Conservation (phyloP, 2,797 vertebrate genomes). For the Pachyuromys duprasi region DNA sequence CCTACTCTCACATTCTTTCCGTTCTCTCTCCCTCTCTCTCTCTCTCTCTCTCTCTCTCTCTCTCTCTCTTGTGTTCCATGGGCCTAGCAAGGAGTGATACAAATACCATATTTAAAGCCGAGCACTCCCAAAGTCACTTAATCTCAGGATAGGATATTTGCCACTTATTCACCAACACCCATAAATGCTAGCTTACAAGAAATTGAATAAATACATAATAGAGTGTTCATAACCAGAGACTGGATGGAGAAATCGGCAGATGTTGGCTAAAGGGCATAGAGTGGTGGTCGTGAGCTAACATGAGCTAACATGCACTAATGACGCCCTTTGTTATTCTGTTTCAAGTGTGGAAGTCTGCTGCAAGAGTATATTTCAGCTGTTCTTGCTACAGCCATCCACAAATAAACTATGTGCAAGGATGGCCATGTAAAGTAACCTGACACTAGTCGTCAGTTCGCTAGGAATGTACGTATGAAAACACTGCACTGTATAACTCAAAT, state of each 20-base stretch:
- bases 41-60: no score
- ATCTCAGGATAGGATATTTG: background rate
- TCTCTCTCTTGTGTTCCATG: background rate
- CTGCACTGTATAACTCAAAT: background rate
- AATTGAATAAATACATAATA: background rate
- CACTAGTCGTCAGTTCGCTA: background rate
- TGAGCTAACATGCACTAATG: background rate
- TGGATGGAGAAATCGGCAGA: no score
- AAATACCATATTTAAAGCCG: background rate
- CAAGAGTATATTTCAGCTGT: background rate
- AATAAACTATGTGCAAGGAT: background rate
- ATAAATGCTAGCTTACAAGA: background rate
- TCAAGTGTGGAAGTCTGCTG: background rate
- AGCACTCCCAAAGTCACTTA: background rate
- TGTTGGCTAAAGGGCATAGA: background rate
- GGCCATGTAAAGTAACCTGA: no score
- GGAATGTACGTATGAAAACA: background rate
- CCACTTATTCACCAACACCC: background rate
- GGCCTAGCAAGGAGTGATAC: background rate
- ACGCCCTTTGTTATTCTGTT: background rate
- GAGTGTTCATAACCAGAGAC: background rate
- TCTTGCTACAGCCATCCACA: background rate
- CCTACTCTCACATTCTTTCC: background rate
- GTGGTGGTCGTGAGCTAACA: background rate
- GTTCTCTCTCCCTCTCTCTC: no score